Evolutionary conservation across 2,888 invertebrate genomes (phyloP), one percentile per base, ranked within the genome.

Genomic region (Ceraclea dissimilis): DNA sequence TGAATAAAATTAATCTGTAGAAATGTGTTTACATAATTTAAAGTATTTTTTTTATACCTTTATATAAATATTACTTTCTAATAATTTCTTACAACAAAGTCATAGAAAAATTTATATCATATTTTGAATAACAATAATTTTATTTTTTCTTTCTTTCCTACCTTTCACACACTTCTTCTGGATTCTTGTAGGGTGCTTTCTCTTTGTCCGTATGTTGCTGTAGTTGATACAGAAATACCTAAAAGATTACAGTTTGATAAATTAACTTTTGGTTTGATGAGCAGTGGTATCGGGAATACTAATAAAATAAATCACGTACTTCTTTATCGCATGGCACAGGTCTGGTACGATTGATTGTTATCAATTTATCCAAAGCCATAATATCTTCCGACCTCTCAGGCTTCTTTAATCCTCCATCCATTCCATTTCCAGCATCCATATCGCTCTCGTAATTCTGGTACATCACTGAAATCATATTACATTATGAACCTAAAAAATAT

Each of bases 251-350:
- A 26, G 10, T 26, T 6, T 26, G 10, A 4, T 26, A 4, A 26
- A 26, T 10, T 26, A 26, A 26, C 26, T 6, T 26, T 26, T 26
- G 4, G 10, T 26, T 4, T 26, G 10, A 26, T 4, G 26, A 26
- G 26, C n/a, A n/a, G n/a, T n/a, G n/a, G n/a, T n/a, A n/a, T n/a
- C n/a, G n/a, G n/a, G n/a, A 26, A 26, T 26, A 26, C 4, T 4
- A 26, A 26, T 26, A 26, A 26, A 26, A 26, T 26, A 10, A 26
- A 26, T 26, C 4, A 46, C 19, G 8, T 63, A 79, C 76, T 69
- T 89, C 84, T 68, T 90, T 81, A 69, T 93, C 93, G 69, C 93
- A 94, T 2, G 92, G 88, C 55, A 89, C 86, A 1, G 90, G 90
- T 47, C 87, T 78, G 0, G 93, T 93, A 66, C 90, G 78, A 63